Evolutionary conservation across 2,888 invertebrate species (phyloP), one percentile per base, ranked within the genome.

Genomic region (Apamea anceps): DNA sequence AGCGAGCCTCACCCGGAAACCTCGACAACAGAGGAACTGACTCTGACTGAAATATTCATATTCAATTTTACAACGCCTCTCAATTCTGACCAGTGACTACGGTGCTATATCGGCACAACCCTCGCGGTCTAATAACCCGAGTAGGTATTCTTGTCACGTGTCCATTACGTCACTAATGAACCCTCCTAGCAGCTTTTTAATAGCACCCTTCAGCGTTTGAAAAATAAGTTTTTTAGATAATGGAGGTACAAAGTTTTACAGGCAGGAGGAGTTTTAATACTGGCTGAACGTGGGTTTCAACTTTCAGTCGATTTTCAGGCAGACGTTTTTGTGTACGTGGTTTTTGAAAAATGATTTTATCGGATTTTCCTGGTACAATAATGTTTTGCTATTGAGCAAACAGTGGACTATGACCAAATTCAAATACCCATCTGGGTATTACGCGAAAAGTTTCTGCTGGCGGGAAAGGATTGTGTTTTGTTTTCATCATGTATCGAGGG

Each of bases 151-250:
- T 67, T 67, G 91, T 92, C 92, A 93, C 92, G 92, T 82, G 74
- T 68, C 76, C 75, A 79, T 90, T 90, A 89, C 91, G 89, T 89
- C 89, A 86, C 89, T 87, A 93, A 93, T 92, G 91, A 93, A 92
- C 90, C 88, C 87, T 79, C 85, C 89, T 86, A 82, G 81, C 81
- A 85, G 86, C 86, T 90, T 91, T 92, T 92, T 91, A 93, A 91
- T 92, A 90, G 90, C 90, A 84, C 86, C 80, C 87, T 87, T 82
- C 81, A 82, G 74, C 81, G 80, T 81, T 71, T 81, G 85, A 88
- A 81, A 90, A 89, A 88, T 88, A 89, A 89, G 87, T 73, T 87
- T 90, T 90, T 89, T 88, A 87, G 85, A 75, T 85, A 85, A 87
- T 70, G 85, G 85, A 79, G 42, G 85, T 13, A 60, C 45, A 51